Conservation (phyloP, 2,113 vertebrate species). For the Anolis carolinensis region DNA sequence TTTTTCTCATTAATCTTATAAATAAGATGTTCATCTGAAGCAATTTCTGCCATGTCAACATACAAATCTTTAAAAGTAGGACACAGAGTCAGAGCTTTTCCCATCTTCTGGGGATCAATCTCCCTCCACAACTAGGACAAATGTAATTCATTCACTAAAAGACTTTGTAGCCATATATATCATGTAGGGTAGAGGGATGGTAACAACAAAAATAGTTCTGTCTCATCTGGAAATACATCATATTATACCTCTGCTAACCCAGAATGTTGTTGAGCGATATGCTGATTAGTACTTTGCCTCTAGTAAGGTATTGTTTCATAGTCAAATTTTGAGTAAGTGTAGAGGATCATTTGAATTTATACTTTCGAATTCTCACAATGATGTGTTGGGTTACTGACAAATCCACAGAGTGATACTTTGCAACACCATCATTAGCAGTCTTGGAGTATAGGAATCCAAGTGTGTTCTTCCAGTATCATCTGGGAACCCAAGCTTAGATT, state of each 20-base stretch:
- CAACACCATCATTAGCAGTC: background rate
- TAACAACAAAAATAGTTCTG: conserved; percentile 10
- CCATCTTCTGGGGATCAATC: background rate
- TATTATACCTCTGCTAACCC: background rate
- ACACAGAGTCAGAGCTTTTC: conserved; percentile 6
- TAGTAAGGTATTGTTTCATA: background rate
- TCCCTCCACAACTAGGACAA: background rate
- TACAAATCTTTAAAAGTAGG: conserved; percentile 22
- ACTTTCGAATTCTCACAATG: conserved; percentile 30
- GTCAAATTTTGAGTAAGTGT: background rate
- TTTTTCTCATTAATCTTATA: conserved; percentile 31
- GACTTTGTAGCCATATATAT: background rate
- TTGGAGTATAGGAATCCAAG: background rate
- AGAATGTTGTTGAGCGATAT: background rate
- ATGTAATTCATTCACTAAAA: conserved; percentile 23
- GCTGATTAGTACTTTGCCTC: background rate
- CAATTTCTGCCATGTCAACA: conserved; percentile 14
- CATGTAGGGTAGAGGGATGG: background rate
- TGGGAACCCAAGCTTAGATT: background rate
- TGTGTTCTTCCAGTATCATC: background rate
- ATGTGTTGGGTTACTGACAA: background rate
- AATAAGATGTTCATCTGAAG: conserved; percentile 1
- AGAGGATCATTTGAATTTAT: background rate
- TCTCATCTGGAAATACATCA: background rate
- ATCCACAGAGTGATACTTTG: background rate